These are phyloP conservation scores for Xestobium rufovillosum DNA, from an alignment of 2,888 invertebrate species.

Conservation along the genomic window DNA sequence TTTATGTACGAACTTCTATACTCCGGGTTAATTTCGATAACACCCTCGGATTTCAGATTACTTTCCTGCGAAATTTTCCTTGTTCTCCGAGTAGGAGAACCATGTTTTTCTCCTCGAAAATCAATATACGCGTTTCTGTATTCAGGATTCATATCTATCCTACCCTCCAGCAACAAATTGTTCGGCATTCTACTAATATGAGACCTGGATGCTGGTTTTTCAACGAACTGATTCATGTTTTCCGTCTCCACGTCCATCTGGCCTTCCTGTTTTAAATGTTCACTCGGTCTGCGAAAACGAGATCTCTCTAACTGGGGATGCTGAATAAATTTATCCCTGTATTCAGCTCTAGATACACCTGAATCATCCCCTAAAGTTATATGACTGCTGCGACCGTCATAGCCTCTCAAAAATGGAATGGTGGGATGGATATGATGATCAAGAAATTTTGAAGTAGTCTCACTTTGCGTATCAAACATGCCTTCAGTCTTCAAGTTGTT, in stretches of 20 bases:
- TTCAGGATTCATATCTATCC: conserved; percentile 40
- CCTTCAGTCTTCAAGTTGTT: conserved; percentile 42
- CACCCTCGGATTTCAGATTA: conserved; percentile 29
- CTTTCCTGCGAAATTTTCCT: conserved; percentile 19
- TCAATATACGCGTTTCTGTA: conserved; percentile 39
- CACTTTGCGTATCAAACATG: conserved; percentile 39
- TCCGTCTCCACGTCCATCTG: conserved; percentile 40
- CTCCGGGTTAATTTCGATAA: conserved; percentile 32
- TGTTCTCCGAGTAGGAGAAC: conserved; percentile 20
- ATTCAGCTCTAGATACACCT: conserved; percentile 26
- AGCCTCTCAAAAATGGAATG: conserved; percentile 35
- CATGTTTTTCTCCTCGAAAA: conserved; percentile 24
- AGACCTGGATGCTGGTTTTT: conserved; percentile 25
- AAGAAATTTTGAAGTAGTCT: conserved; percentile 42
- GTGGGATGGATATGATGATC: conserved; percentile 32
- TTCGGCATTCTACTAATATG: conserved; percentile 35
- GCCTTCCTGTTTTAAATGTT: conserved; percentile 34
- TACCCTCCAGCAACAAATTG: conserved; percentile 40
- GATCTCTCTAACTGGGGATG: conserved; percentile 22
- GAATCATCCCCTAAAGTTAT: conserved; percentile 22
- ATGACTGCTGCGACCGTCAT: conserved; percentile 6
- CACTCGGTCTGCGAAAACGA: conserved; percentile 3
- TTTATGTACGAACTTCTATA: conserved; percentile 39
- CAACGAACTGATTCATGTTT: conserved; percentile 32
- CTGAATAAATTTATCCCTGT: conserved; percentile 35